A percentile compares a stretch with the other conserved stretches of the same genome.
phyloP scores from a whole-genome alignment of 1,140 invertebrate genomes.

The Polyergus mexicanus region DNA sequence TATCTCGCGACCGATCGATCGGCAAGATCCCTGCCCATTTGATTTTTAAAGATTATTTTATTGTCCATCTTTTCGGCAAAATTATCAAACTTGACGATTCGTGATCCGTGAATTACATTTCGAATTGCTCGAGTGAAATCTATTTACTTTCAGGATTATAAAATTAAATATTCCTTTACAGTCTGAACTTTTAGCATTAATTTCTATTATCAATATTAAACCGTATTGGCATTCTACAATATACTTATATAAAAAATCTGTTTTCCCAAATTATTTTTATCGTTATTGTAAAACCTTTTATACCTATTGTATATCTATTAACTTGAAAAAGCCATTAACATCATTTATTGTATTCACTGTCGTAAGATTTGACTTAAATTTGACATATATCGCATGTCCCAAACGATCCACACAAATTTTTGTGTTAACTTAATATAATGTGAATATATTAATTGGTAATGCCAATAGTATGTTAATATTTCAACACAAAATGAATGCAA shows the following conservation, averaged over 20 bases:
- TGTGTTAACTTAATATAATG: no score
- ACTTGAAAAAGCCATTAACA: no score
- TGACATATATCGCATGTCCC: no score
- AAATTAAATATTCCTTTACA: conserved; percentile 73
- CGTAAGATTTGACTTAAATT: no score
- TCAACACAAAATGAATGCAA: no score
- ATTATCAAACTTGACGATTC: conserved; percentile 34
- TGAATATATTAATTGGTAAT: no score
- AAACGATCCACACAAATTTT: no score
- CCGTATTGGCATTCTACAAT: no score
- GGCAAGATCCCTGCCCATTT: conserved; percentile 66
- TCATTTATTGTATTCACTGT: not conserved
- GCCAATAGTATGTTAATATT: no score
- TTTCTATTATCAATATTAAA: not conserved
- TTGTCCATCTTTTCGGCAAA: conserved; percentile 63
- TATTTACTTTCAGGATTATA: conserved; percentile 85
- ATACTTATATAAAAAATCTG: not conserved
- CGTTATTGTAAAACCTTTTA: not conserved
- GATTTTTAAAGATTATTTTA: conserved; percentile 78
- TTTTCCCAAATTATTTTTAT: not conserved
- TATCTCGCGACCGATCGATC: conserved; percentile 23
- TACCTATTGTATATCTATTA: not conserved
- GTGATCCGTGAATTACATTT: conserved; percentile 32
- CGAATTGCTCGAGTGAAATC: conserved; percentile 73
- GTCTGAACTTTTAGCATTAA: not conserved